Conservation (phyloP, 2,797 vertebrate species). For the Paedocypris micromegethes region DNA sequence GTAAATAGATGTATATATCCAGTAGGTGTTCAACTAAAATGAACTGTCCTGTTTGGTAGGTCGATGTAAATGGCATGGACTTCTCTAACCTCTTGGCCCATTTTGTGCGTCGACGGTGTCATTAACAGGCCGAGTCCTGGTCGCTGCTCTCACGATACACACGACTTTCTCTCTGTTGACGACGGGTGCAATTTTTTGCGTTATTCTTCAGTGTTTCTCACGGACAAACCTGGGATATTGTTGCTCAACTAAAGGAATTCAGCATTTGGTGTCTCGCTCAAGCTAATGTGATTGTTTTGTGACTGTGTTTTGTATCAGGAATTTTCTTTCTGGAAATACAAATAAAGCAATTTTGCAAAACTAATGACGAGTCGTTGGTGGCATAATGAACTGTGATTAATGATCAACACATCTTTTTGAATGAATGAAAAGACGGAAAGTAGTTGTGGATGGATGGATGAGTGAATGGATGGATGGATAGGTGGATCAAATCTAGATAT, state of each 20-base stretch:
- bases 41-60: constrained; percentile 28
- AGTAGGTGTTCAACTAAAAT: constrained; percentile 19
- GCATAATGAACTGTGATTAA: no score
- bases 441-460: no score
- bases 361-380: no score
- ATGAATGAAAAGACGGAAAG: no score
- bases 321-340: no score
- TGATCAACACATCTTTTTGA: no score
- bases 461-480: no score
- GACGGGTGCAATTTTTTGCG: constrained; percentile 29
- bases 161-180: constrained; percentile 42
- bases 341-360: no score
- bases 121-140: constrained; percentile 34
- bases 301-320: constrained; percentile 3
- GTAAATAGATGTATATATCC: constrained; percentile 39
- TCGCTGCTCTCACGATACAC: constrained; percentile 36
- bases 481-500: no score
- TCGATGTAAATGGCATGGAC: constrained; percentile 38
- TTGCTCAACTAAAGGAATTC: constrained; percentile 56
- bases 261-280: constrained; percentile 42
- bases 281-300: constrained; percentile 38
- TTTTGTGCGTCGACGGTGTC: constrained; percentile 39
- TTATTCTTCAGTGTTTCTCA: constrained; percentile 39
- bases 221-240: constrained; percentile 43
- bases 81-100: constrained; percentile 37